Conservation (phyloP, 2,797 vertebrate species). For the Prunella strophiata region DNA sequence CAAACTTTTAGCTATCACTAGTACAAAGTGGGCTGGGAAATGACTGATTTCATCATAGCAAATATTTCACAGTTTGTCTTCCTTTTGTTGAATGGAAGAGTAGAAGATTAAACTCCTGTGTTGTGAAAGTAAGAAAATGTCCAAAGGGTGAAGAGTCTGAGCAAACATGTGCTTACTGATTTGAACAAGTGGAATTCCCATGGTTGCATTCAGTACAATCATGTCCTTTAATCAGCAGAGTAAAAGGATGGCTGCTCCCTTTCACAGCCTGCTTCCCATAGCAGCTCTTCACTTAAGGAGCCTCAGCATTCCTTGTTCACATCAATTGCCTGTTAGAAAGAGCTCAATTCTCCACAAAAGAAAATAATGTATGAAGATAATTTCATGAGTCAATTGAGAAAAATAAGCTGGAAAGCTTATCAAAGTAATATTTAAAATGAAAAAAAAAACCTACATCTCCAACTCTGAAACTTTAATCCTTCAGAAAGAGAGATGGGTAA, state of each 20-base stretch:
- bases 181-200: neutral
- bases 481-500: neutral
- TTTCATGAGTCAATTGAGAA: neutral
- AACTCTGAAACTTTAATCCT: neutral
- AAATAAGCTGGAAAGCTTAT: neutral
- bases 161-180: neutral
- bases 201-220: neutral
- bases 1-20: neutral
- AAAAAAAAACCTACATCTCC: fast-evolving
- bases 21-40: neutral
- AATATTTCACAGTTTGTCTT: neutral
- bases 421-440: neutral
- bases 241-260: neutral
- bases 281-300: neutral
- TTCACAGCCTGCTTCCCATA: neutral
- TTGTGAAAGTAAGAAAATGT: neutral
- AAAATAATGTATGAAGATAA: neutral
- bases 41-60: neutral
- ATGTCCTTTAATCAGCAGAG: neutral
- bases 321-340: neutral
- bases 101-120: neutral
- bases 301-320: neutral
- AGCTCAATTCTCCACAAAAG: neutral
- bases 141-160: neutral
- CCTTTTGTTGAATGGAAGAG: neutral